phyloP scores from a whole-genome alignment of 2,888 invertebrate genomes.

The Pteria penguin region DNA sequence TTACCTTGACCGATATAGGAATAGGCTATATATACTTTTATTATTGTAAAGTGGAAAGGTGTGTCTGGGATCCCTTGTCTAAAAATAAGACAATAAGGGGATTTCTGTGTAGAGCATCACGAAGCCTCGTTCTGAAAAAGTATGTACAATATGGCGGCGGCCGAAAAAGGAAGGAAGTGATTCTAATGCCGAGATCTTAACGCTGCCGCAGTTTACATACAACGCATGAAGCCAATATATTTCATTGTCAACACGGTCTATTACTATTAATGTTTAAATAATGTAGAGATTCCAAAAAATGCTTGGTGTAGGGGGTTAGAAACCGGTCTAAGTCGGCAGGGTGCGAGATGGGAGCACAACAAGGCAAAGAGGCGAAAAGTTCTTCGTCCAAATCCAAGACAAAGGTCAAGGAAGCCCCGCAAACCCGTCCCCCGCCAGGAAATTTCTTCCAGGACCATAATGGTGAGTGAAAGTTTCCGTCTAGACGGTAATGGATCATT shows the following conservation, averaged over 20 bases:
- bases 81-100: too few species aligned
- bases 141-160: slow-evolving; percentile 47
- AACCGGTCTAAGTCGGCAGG: slow-evolving; percentile 10
- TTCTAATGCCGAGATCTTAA: background rate
- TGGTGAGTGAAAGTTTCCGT: too few species aligned
- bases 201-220: background rate
- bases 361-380: slow-evolving; percentile 52
- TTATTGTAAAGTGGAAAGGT: too few species aligned
- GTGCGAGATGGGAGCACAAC: slow-evolving; percentile 61
- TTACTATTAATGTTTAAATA: too few species aligned
- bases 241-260: too few species aligned
- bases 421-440: slow-evolving; percentile 33
- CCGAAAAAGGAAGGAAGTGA: slow-evolving; percentile 48
- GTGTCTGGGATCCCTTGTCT: background rate
- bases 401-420: slow-evolving; percentile 30
- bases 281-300: too few species aligned
- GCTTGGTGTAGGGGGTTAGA: slow-evolving; percentile 44
- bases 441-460: slow-evolving; percentile 38
- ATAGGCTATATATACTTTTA: too few species aligned
- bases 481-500: too few species aligned
- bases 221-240: too few species aligned
- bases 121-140: slow-evolving; percentile 33
- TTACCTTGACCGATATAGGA: too few species aligned
- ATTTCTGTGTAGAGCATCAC: background rate
- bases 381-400: slow-evolving; percentile 30